Conservation (phyloP, 1,140 invertebrate genomes). For the Pteromalus puparum region DNA sequence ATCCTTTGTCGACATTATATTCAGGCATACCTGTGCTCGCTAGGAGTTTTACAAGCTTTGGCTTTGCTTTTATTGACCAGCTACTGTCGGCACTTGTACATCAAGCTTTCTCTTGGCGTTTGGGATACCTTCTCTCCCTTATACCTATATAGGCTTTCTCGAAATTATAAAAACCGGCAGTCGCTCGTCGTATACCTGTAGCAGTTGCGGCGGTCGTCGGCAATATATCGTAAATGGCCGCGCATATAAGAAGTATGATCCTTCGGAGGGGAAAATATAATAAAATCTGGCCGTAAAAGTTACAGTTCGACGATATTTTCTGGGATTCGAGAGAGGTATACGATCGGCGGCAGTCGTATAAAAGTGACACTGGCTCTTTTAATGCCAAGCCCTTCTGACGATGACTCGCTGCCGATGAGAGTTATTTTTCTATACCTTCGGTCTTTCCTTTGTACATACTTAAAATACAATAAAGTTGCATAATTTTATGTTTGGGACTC, state of each 20-base stretch:
- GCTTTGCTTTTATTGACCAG: slow-evolving; percentile 16
- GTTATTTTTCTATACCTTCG: not conserved
- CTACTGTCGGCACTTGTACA: slow-evolving; percentile 14
- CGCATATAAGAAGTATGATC: slow-evolving; percentile 2
- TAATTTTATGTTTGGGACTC: slow-evolving; percentile 23
- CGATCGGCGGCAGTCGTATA: not conserved
- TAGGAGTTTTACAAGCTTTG: not conserved
- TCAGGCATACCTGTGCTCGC: not conserved
- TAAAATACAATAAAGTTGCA: slow-evolving; percentile 49
- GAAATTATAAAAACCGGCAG: slow-evolving; percentile 18
- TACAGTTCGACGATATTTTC: slow-evolving; percentile 38
- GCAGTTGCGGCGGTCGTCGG: not conserved
- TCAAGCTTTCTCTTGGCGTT: not conserved
- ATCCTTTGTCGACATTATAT: slow-evolving; percentile 3
- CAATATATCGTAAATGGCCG: not conserved
- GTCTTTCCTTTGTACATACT: slow-evolving; percentile 30
- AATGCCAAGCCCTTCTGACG: not conserved
- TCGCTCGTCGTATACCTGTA: not conserved
- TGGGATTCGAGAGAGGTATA: not conserved
- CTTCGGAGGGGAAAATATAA: not conserved
- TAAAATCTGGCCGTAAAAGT: slow-evolving; percentile 30
- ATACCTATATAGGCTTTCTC: not conserved
- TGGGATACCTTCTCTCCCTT: too few relatives aligned
- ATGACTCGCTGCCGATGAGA: not conserved
- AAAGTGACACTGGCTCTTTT: slow-evolving; percentile 41